phyloP scores from a whole-genome alignment of 2,888 invertebrate genomes.

The Aporophyla nigra region DNA sequence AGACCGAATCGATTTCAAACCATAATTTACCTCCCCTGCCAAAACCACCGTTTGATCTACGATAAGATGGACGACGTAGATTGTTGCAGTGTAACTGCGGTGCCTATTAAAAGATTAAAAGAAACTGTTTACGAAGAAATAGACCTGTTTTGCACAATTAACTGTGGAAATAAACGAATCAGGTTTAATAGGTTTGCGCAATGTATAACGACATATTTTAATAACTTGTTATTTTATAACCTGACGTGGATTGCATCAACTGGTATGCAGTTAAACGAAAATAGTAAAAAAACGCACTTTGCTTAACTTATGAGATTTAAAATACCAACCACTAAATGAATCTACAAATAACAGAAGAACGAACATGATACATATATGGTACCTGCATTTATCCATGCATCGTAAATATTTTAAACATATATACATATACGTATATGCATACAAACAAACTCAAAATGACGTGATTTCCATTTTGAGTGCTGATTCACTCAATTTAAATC shows the following conservation, averaged over 20 bases:
- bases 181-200: constrained; percentile 41
- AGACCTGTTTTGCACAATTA: constrained; percentile 68
- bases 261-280: constrained; percentile 6
- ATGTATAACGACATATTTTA: constrained; percentile 45
- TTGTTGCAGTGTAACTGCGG: constrained; percentile 44
- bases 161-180: constrained; percentile 65
- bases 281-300: neutral
- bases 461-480: constrained; percentile 1
- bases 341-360: neutral
- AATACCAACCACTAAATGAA: neutral
- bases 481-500: constrained; percentile 13
- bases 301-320: neutral
- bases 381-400: neutral
- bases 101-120: constrained; percentile 57
- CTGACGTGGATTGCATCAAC: constrained; percentile 7
- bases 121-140: constrained; percentile 56
- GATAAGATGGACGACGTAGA: constrained; percentile 73
- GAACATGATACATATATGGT: neutral
- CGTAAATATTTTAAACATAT: neutral
- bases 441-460: constrained; percentile 4
- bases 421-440: neutral
- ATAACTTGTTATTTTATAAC: constrained; percentile 45
- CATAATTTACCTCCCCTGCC: constrained; percentile 74
- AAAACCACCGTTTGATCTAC: constrained; percentile 76
- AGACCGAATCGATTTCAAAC: constrained; percentile 69